Percentiles rank a stretch among this genome's conserved stretches.
Conservation (phyloP, 2,888 invertebrate species). For the Boloria euphrosyne region DNA sequence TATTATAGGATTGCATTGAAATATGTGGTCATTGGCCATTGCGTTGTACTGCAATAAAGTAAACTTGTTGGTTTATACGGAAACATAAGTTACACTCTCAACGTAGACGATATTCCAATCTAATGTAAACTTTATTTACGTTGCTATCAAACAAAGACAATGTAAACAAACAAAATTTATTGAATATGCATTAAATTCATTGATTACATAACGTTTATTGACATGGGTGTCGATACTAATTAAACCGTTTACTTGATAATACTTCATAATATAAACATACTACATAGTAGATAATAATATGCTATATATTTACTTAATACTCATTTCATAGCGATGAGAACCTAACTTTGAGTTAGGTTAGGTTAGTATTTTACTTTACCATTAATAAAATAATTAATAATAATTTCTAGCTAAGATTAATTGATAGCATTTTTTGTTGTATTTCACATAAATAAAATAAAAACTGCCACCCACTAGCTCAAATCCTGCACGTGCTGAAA, state of each 20-base stretch:
- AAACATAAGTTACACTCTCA: conserved; percentile 32
- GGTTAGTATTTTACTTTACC: no score
- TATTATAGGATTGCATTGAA: not conserved
- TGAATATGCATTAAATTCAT: not conserved
- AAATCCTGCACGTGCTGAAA: conserved; percentile 37
- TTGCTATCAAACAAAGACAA: conserved; percentile 4
- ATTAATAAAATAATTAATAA: not conserved
- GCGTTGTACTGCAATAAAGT: conserved; percentile 28
- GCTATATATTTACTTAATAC: no score
- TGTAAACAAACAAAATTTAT: not conserved
- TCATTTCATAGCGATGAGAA: no score
- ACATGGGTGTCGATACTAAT: not conserved
- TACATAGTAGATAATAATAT: no score
- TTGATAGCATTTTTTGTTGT: no score
- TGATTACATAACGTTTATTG: not conserved
- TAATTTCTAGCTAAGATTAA: not conserved
- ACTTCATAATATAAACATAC: not conserved
- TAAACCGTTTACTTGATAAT: not conserved
- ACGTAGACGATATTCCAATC: conserved; percentile 6
- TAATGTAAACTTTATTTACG: conserved; percentile 3
- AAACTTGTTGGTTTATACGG: conserved; percentile 35
- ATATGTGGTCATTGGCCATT: conserved; percentile 2
- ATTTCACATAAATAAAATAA: not conserved
- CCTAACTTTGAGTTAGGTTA: no score
- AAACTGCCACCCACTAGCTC: not conserved